These are phyloP conservation scores for Callipepla californica DNA, from an alignment of 2,113 vertebrate species.

Conservation along the genomic window DNA sequence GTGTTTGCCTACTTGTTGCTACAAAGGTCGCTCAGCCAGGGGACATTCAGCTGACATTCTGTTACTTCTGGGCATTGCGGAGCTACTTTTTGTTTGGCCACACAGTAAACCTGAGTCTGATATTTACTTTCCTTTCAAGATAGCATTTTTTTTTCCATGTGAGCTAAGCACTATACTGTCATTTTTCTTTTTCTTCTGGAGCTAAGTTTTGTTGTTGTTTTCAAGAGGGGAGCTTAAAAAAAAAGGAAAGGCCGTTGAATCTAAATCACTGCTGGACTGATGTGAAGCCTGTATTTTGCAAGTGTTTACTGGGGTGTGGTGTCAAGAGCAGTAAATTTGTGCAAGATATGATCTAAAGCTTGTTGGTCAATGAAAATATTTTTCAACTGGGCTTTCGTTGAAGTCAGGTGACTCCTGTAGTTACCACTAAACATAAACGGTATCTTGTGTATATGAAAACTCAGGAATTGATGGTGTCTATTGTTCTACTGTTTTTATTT, in stretches of 20 bases:
- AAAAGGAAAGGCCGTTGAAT: neutral
- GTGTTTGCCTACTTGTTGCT: neutral
- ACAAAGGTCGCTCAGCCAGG: neutral
- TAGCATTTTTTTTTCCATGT: too few species aligned
- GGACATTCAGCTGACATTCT: neutral
- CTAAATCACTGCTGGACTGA: neutral
- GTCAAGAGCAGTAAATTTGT: neutral
- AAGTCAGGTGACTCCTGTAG: neutral
- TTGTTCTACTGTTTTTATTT: neutral
- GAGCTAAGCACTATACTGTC: neutral
- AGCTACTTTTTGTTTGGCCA: neutral
- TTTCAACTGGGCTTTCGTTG: neutral
- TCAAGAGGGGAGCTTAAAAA: neutral
- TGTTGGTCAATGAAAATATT: neutral
- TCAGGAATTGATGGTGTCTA: neutral
- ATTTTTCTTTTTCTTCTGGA: neutral
- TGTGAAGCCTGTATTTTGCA: neutral
- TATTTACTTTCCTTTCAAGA: neutral
- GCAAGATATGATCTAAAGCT: neutral
- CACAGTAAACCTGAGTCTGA: neutral
- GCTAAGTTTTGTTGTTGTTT: neutral
- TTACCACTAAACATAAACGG: neutral
- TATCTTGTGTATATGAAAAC: neutral
- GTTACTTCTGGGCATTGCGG: neutral
- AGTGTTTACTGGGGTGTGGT: neutral